These are phyloP conservation scores for Bergia sp. DNA, from an alignment of 92 coral and sea anemone species.

Conservation along the genomic window DNA sequence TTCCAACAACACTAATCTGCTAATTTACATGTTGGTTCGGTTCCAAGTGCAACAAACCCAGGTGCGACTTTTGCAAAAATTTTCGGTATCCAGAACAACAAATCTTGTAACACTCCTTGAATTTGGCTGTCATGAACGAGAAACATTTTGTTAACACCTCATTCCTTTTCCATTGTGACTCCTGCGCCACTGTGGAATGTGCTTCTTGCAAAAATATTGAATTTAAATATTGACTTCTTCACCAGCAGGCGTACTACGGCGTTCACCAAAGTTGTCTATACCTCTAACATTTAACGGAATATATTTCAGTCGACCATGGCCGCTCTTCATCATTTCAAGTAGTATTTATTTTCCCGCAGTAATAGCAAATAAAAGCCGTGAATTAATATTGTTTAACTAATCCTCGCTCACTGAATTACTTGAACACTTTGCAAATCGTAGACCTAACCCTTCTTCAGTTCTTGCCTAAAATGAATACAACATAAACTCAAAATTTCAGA, in stretches of 20 bases:
- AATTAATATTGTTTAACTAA: slow-evolving; percentile 10
- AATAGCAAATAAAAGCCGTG: slow-evolving; percentile 9
- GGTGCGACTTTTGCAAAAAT: background rate
- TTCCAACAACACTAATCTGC: background rate
- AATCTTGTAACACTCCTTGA: background rate
- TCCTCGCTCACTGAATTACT: slow-evolving; percentile 10
- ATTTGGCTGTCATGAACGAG: slow-evolving; percentile 8
- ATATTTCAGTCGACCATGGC: background rate
- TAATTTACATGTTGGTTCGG: background rate
- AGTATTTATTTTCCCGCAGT: background rate
- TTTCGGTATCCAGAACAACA: background rate
- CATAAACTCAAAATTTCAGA: slow-evolving; percentile 6
- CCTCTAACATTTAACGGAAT: slow-evolving; percentile 12
- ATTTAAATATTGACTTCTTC: background rate
- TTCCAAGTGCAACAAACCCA: background rate
- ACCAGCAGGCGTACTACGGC: background rate
- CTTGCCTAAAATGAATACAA: slow-evolving; percentile 5
- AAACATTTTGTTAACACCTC: slow-evolving; percentile 1
- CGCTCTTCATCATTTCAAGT: slow-evolving; percentile 12
- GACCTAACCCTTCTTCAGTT: slow-evolving; percentile 16
- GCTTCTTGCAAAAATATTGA: slow-evolving; percentile 5
- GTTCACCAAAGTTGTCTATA: slow-evolving; percentile 6
- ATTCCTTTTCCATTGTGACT: slow-evolving; percentile 13
- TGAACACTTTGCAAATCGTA: slow-evolving; percentile 15
- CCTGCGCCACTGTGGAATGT: slow-evolving; percentile 21